Evolutionary conservation across 2,113 vertebrate genomes (phyloP).

Genomic region (Meriones unguiculatus): DNA sequence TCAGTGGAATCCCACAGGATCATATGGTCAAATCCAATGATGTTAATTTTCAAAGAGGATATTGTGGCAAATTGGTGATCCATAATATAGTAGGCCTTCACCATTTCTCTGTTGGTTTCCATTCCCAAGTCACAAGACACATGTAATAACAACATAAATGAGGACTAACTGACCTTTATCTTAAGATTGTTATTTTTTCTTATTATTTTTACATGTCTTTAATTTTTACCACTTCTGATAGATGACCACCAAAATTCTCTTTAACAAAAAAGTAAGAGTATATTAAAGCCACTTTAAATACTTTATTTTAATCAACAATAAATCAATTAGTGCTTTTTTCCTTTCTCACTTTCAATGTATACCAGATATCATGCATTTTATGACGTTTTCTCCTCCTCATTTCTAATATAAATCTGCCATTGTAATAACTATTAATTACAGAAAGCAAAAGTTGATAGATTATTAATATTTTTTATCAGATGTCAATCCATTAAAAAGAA

Average conservation of each 20-base stretch:
- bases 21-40: neutral
- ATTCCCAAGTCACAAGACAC: neutral
- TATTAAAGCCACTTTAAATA: conserved; percentile 18
- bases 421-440: neutral
- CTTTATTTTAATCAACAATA: neutral
- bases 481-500: neutral
- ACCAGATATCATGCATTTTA: neutral
- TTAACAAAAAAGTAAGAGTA: neutral
- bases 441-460: neutral
- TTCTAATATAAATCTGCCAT: neutral
- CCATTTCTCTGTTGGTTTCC: neutral
- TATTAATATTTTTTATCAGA: neutral
- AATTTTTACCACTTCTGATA: neutral
- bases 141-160: neutral
- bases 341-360: neutral
- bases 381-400: neutral
- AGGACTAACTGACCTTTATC: neutral
- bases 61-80: neutral
- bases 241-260: neutral
- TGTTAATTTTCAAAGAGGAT: conserved; percentile 28
- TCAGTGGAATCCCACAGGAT: conserved; percentile 23
- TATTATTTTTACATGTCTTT: neutral
- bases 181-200: neutral
- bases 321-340: neutral
- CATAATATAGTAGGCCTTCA: neutral